Conservation (phyloP, 2,888 invertebrate species). For the Microplitis deprimator region DNA sequence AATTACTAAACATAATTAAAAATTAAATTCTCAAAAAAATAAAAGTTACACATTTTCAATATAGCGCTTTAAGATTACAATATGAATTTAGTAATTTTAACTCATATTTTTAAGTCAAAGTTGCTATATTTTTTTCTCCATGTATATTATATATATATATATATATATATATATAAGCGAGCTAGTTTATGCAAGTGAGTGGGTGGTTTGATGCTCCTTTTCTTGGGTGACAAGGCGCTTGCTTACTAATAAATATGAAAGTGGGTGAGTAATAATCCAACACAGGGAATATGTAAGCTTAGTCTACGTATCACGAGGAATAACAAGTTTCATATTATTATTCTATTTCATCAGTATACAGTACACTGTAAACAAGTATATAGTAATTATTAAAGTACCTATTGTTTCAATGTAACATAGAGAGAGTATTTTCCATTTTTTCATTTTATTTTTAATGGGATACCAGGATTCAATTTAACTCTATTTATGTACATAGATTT, state of each 20-base stretch:
- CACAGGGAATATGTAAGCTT: conserved; percentile 11
- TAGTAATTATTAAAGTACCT: conserved; percentile 48
- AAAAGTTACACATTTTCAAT: no score
- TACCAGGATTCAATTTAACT: no score
- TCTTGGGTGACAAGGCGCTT: conserved; percentile 23
- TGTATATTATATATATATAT: neutral
- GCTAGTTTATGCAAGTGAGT: conserved; percentile 8
- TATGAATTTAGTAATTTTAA: no score
- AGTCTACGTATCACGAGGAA: conserved; percentile 14
- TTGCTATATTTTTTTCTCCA: no score
- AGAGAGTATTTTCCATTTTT: conserved; percentile 1
- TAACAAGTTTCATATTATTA: conserved; percentile 6
- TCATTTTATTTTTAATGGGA: neutral
- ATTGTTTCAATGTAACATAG: conserved; percentile 50
- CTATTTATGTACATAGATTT: no score
- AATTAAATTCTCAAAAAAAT: no score
- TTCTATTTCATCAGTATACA: conserved; percentile 4
- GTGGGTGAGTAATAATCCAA: conserved; percentile 38
- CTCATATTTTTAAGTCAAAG: no score
- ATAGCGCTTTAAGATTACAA: no score
- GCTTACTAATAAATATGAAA: conserved; percentile 16
- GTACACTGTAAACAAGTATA: neutral
- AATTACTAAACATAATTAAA: no score
- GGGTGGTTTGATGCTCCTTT: conserved; percentile 15
- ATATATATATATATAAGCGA: neutral